These are phyloP conservation scores for Scaptomyza pallida DNA, from an alignment of 1,140 invertebrate species.

Conservation along the genomic window DNA sequence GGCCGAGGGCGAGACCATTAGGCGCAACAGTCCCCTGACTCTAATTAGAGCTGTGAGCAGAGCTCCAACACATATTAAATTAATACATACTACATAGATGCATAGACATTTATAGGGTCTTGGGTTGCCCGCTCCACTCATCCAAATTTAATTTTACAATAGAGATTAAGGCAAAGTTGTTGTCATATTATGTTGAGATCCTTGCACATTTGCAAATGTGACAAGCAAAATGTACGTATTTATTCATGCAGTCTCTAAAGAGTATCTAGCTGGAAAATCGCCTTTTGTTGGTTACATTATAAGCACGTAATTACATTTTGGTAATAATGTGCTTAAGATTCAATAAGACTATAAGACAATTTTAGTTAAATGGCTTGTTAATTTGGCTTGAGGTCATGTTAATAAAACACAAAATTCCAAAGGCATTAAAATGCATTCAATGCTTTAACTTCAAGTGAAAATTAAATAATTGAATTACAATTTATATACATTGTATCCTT, in stretches of 20 bases:
- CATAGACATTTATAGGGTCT: background rate
- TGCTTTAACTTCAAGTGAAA: no score
- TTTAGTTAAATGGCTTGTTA: background rate
- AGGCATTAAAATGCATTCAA: no score
- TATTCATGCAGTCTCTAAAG: slow-evolving; percentile 7
- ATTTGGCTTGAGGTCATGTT: background rate
- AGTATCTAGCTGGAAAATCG: background rate
- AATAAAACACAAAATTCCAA: no score
- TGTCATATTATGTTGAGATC: slow-evolving; percentile 21
- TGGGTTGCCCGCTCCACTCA: background rate
- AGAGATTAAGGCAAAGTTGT: slow-evolving; percentile 31
- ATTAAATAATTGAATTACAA: no score
- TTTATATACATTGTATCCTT: background rate
- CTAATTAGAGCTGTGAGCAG: slow-evolving; percentile 38
- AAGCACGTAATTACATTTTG: background rate
- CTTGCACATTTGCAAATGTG: slow-evolving; percentile 19
- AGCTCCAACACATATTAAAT: slow-evolving; percentile 18
- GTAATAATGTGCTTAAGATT: background rate
- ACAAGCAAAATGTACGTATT: slow-evolving; percentile 27
- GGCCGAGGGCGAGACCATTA: slow-evolving; percentile 56
- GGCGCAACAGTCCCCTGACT: slow-evolving; percentile 37
- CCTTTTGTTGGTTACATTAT: background rate
- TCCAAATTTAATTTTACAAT: slow-evolving; percentile 39
- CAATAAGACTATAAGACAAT: background rate
- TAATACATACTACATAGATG: background rate